These are phyloP conservation scores for Suricata suricatta DNA, from an alignment of 2,113 vertebrate genomes.

Conservation along the genomic window DNA sequence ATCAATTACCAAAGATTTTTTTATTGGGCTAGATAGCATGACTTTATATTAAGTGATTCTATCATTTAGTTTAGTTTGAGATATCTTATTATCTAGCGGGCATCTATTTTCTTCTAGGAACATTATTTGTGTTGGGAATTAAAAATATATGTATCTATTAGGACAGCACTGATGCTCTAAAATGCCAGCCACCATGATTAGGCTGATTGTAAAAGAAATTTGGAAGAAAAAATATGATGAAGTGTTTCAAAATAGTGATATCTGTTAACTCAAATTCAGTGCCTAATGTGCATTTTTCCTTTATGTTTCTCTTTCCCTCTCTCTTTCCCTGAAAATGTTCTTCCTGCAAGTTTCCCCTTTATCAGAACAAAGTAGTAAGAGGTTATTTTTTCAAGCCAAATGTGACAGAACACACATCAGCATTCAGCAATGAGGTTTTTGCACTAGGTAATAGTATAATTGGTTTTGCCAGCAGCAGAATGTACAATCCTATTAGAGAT, in stretches of 20 bases:
- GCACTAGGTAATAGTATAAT: conserved; percentile 55
- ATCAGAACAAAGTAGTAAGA: conserved; percentile 60
- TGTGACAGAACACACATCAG: conserved; percentile 67
- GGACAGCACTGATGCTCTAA: not conserved
- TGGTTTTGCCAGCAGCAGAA: conserved; percentile 61
- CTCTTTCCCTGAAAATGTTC: not conserved
- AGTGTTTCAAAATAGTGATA: not conserved
- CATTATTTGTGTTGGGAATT: not conserved
- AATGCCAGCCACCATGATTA: not conserved
- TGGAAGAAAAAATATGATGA: conserved; percentile 14
- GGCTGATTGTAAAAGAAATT: not conserved
- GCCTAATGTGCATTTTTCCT: conserved; percentile 48
- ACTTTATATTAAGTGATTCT: not conserved
- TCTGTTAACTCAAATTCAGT: not conserved
- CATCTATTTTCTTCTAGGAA: conserved; percentile 24
- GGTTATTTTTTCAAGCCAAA: conserved; percentile 65
- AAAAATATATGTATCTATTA: not conserved
- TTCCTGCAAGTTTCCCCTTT: conserved; percentile 46
- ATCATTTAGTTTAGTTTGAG: not conserved
- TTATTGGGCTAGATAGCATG: not conserved
- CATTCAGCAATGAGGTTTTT: conserved; percentile 71
- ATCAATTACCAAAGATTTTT: not conserved
- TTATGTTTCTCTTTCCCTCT: not conserved
- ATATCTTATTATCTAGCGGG: not conserved
- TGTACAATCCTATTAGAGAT: conserved; percentile 57